Conservation (phyloP, 2,888 invertebrate species). For the Harpalus rubripes region DNA sequence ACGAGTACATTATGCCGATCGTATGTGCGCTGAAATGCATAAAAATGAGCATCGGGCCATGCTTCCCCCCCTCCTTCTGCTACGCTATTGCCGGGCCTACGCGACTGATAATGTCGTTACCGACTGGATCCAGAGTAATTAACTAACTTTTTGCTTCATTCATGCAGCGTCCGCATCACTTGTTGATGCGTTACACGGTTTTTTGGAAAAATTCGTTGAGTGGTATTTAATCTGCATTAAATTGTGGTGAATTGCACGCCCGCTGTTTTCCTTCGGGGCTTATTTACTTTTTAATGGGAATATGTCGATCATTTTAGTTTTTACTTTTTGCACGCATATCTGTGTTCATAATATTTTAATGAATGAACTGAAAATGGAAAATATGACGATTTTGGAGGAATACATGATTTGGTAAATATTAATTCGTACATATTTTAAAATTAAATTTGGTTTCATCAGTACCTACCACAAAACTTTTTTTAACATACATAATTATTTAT, state of each 20-base stretch:
- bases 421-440: background rate
- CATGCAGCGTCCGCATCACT: slow-evolving; percentile 28
- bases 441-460: background rate
- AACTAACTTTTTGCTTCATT: slow-evolving; percentile 52
- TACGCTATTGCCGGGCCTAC: background rate
- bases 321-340: background rate
- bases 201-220: slow-evolving; percentile 53
- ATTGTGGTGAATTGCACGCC: slow-evolving; percentile 35
- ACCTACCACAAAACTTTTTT: too few relatives aligned
- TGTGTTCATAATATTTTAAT: background rate
- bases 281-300: slow-evolving; percentile 37
- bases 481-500: too few relatives aligned
- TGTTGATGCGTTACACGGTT: slow-evolving; percentile 48
- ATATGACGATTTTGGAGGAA: background rate
- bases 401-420: background rate
- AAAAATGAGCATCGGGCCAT: slow-evolving; percentile 22
- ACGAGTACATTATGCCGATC: slow-evolving; percentile 70
- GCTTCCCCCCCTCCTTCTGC: background rate
- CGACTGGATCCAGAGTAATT: slow-evolving; percentile 52
- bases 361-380: background rate
- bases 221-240: slow-evolving; percentile 53
- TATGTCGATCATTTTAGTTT: slow-evolving; percentile 28
- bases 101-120: slow-evolving; percentile 51
- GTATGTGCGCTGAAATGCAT: slow-evolving; percentile 70
- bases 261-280: slow-evolving; percentile 24